phyloP scores from a whole-genome alignment of 2,797 vertebrate genomes.

The Taenioides sp. region DNA sequence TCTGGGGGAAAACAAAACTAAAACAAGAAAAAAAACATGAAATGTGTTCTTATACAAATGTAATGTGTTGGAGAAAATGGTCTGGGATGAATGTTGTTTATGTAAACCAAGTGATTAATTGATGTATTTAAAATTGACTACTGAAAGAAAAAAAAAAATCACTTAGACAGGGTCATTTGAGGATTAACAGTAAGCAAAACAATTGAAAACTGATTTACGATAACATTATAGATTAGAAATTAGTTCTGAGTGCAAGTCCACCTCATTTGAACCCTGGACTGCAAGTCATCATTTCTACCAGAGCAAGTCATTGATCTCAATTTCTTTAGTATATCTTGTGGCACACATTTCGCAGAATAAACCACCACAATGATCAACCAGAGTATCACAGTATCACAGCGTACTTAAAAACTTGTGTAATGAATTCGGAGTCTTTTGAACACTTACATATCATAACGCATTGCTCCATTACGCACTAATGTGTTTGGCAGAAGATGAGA shows the following conservation, averaged over 20 bases:
- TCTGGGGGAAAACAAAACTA: too few species aligned
- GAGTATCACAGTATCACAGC: too few species aligned
- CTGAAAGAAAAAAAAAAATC: not conserved
- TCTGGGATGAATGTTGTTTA: not conserved
- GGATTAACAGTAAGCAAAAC: not conserved
- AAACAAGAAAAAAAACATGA: too few species aligned
- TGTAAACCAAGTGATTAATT: not conserved
- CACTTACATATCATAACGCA: conserved; percentile 11
- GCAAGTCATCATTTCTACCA: not conserved
- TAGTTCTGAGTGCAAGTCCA: not conserved
- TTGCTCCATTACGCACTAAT: conserved; percentile 11
- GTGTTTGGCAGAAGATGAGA: conserved; percentile 31
- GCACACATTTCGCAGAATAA: conserved; percentile 4
- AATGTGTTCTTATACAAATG: too few species aligned
- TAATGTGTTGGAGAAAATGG: not conserved
- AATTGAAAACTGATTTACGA: not conserved
- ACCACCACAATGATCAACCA: not conserved
- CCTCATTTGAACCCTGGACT: not conserved
- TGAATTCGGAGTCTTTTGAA: conserved; percentile 12
- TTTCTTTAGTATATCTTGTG: not conserved
- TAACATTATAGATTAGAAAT: not conserved
- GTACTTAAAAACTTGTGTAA: conserved; percentile 23
- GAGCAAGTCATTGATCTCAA: not conserved
- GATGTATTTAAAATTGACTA: not conserved
- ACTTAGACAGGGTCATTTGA: not conserved